These are phyloP conservation scores for Pygoscelis antarcticus DNA, from an alignment of 2,113 vertebrate genomes.

Conservation along the genomic window DNA sequence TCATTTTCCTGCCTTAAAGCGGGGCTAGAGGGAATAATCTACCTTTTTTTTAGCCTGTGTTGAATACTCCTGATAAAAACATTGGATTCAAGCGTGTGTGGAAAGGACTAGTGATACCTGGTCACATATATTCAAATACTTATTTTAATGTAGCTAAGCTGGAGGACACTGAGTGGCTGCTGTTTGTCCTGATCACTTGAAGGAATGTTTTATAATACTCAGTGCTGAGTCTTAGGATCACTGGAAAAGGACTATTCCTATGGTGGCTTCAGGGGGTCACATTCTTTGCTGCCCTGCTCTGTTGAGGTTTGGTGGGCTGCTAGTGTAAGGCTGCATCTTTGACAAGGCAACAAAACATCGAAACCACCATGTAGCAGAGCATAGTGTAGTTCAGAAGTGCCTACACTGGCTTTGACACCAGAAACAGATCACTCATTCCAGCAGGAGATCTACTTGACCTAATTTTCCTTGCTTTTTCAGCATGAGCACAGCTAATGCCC, in stretches of 20 bases:
- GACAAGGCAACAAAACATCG: background rate
- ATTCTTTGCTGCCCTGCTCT: background rate
- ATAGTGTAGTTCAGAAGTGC: background rate
- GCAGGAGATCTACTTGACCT: slow-evolving; percentile 7
- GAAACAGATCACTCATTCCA: background rate
- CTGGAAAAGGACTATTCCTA: background rate
- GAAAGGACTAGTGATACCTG: background rate
- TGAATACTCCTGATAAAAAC: background rate
- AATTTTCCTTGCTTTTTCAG: slow-evolving; percentile 10
- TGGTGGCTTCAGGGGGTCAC: background rate
- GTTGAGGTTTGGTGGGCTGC: background rate
- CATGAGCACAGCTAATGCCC: background rate
- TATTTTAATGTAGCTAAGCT: background rate
- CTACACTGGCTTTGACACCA: background rate
- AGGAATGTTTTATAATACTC: background rate
- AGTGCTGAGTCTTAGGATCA: background rate
- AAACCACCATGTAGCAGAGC: background rate
- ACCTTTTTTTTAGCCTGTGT: background rate
- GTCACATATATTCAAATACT: background rate
- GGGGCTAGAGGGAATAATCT: background rate
- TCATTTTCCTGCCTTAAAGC: background rate
- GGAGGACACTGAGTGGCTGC: background rate
- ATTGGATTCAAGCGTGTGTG: background rate
- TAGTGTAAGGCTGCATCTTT: background rate
- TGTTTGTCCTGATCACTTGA: background rate